phyloP scores from a whole-genome alignment of 2,888 invertebrate genomes.

The Campoplex nolae region DNA sequence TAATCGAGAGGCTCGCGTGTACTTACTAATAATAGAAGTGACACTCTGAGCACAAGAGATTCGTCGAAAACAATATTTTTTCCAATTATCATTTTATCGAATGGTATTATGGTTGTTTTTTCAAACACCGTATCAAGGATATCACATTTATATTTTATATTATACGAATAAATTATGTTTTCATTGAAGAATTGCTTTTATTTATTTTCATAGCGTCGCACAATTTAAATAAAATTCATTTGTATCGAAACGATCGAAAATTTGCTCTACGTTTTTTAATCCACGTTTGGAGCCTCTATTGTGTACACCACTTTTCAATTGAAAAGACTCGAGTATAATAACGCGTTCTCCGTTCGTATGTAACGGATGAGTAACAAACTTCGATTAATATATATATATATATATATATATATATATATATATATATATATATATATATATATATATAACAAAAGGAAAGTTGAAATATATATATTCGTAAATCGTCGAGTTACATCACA shows the following conservation, averaged over 20 bases:
- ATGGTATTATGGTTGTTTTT: neutral
- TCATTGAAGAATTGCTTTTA: no score
- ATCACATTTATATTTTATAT: neutral
- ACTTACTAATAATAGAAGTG: conserved; percentile 46
- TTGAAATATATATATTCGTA: conserved; percentile 43
- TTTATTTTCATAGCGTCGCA: no score
- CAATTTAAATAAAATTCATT: no score
- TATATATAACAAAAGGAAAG: conserved; percentile 50
- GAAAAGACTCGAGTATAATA: conserved; percentile 69
- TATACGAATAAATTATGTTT: neutral
- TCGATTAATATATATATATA: neutral
- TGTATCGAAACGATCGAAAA: no score
- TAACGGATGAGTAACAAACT: conserved; percentile 46
- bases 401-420: neutral
- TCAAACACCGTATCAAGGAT: neutral
- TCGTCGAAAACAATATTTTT: conserved; percentile 4
- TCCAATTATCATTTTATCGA: neutral
- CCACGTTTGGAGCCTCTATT: no score
- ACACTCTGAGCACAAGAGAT: neutral
- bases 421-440: no score
- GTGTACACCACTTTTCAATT: conserved; percentile 57
- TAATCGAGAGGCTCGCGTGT: neutral
- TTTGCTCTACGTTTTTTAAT: no score
- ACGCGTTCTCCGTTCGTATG: neutral
- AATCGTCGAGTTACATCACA: conserved; percentile 42